Evolutionary conservation across 2,797 vertebrate species (phyloP).

Genomic region (Taenioides sp.): DNA sequence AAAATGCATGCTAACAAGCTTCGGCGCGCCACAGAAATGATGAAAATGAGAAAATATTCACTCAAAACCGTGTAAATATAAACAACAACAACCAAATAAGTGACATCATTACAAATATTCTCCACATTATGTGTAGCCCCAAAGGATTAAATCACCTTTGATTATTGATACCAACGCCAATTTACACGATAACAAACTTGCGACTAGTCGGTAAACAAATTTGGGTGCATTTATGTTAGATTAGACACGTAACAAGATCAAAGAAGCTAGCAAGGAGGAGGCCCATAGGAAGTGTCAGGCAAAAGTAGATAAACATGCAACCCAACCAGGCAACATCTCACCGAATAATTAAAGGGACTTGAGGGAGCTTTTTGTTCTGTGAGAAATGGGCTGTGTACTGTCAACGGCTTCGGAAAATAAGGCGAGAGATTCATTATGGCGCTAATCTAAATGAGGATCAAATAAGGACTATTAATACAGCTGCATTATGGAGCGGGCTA

Average conservation of each 20-base stretch:
- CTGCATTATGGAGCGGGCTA: conserved; percentile 19
- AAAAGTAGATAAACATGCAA: conserved; percentile 51
- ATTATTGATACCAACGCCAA: conserved; percentile 36
- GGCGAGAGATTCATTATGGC: conserved; percentile 35
- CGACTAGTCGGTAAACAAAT: conserved; percentile 39
- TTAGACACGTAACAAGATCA: conserved; percentile 49
- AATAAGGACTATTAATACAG: conserved; percentile 36
- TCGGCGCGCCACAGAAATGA: conserved; percentile 8
- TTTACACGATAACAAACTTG: conserved; percentile 32
- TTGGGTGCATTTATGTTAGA: conserved; percentile 24
- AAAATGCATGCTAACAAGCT: conserved; percentile 33
- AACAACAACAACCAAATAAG: not conserved
- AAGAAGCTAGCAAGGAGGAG: conserved; percentile 37
- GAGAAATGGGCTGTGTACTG: conserved; percentile 47
- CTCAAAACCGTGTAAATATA: conserved; percentile 1
- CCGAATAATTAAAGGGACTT: conserved; percentile 59
- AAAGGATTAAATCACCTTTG: conserved; percentile 7
- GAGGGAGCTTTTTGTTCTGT: conserved; percentile 51
- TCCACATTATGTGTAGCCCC: not conserved
- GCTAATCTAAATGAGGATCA: conserved; percentile 33
- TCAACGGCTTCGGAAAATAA: conserved; percentile 33
- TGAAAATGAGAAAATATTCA: conserved; percentile 7
- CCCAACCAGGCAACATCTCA: conserved; percentile 45
- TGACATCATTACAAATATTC: not conserved
- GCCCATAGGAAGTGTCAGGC: conserved; percentile 48